A percentile compares a stretch with the other conserved stretches of the same genome.
phyloP scores from a whole-genome alignment of 2,113 vertebrate species.

The Aegypius monachus region DNA sequence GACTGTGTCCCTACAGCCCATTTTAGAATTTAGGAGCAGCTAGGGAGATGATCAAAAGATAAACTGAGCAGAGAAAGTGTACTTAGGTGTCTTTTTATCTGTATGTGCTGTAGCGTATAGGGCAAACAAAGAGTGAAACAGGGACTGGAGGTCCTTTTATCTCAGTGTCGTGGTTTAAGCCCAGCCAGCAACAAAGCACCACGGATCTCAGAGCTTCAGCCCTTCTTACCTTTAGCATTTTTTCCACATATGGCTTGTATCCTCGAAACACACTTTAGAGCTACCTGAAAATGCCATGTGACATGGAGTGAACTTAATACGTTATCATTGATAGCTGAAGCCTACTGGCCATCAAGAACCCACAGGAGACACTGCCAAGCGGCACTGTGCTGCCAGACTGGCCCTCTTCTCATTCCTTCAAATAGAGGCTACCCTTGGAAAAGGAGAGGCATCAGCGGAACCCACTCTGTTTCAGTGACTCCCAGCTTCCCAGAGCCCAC shows the following conservation, averaged over 20 bases:
- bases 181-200: no score
- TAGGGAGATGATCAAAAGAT: background rate
- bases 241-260: background rate
- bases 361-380: background rate
- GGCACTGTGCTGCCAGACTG: background rate
- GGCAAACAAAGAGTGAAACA: background rate
- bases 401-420: background rate
- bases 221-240: background rate
- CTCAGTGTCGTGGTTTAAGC: background rate
- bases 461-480: background rate
- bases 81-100: background rate
- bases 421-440: background rate
- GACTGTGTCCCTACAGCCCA: background rate
- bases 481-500: background rate
- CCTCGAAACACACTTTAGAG: background rate
- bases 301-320: background rate
- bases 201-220: background rate
- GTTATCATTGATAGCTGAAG: background rate
- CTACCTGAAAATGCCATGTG: background rate
- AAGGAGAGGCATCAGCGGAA: background rate
- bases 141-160: background rate
- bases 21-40: background rate
- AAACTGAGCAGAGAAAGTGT: background rate
- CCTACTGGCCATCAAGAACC: background rate
- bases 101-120: background rate